Conservation (phyloP, 2,113 vertebrate genomes). For the Menura novaehollandiae region DNA sequence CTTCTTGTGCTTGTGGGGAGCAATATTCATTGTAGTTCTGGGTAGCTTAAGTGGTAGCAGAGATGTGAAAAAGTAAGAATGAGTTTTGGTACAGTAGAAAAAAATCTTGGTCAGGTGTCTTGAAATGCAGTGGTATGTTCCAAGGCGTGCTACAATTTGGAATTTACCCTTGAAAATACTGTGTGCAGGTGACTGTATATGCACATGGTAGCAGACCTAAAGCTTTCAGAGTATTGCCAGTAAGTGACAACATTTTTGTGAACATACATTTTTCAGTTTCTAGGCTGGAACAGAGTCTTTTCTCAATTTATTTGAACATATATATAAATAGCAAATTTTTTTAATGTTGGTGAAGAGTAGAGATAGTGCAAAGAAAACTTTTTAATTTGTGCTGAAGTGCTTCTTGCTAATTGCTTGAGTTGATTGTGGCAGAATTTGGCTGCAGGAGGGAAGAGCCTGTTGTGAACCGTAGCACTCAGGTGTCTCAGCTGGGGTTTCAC, state of each 20-base stretch:
- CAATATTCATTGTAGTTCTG: neutral
- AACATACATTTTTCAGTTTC: neutral
- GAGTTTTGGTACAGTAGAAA: neutral
- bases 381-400: neutral
- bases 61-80: neutral
- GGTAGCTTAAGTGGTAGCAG: neutral
- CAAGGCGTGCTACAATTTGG: neutral
- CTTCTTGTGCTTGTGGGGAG: neutral
- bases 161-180: neutral
- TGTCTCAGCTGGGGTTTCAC: neutral
- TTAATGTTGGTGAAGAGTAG: neutral
- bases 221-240: neutral
- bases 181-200: rapidly evolving
- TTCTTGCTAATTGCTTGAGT: neutral
- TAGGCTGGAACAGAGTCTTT: neutral
- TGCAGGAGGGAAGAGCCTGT: neutral
- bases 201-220: neutral
- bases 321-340: neutral
- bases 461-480: rapidly evolving
- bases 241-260: neutral
- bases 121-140: neutral
- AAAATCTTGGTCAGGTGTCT: neutral
- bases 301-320: neutral
- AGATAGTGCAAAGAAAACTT: neutral
- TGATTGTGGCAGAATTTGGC: neutral